Conservation (phyloP, 2,113 vertebrate genomes). For the Rhinoptilus africanus region DNA sequence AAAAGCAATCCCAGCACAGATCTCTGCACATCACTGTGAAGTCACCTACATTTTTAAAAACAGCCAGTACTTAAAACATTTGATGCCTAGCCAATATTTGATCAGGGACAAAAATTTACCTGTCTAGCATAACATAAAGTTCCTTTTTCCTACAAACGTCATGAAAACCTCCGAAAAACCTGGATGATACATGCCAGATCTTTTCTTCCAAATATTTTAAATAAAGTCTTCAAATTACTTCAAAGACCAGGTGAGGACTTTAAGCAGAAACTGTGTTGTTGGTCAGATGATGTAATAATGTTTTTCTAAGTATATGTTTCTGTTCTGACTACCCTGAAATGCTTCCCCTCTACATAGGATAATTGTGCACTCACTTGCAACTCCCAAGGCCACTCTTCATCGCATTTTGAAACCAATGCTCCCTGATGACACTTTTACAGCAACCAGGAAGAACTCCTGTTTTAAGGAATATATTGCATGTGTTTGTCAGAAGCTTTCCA, state of each 20-base stretch:
- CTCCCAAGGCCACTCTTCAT: background rate
- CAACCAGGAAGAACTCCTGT: background rate
- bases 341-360: background rate
- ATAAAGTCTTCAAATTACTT: background rate
- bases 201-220: background rate
- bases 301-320: background rate
- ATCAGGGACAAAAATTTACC: background rate
- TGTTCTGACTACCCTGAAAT: background rate
- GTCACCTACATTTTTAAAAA: background rate
- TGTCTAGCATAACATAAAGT: background rate
- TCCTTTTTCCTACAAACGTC: background rate
- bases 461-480: constrained; percentile 3
- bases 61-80: background rate
- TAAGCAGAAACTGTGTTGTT: background rate
- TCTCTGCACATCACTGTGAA: background rate
- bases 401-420: background rate
- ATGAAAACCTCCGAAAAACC: background rate
- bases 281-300: background rate
- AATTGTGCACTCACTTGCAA: background rate
- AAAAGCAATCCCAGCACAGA: background rate
- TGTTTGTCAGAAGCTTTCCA: constrained; percentile 18
- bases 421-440: background rate
- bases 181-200: background rate
- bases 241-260: background rate
- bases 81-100: background rate